These are phyloP conservation scores for Enteromius radiatus DNA, from an alignment of 2,797 vertebrate genomes.

Conservation along the genomic window DNA sequence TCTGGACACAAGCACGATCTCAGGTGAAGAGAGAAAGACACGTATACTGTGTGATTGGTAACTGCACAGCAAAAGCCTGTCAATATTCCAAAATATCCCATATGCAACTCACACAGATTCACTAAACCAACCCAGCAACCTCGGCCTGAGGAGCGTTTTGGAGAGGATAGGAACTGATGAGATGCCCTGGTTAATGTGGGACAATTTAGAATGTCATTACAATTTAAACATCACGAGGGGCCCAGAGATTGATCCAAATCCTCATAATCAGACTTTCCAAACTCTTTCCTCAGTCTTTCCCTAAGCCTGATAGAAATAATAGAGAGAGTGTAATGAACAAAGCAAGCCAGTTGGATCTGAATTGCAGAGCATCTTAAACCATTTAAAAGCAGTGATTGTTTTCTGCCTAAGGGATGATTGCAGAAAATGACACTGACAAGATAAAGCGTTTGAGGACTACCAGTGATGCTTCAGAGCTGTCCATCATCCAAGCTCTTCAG, in stretches of 20 bases:
- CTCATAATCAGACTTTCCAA: slow-evolving; percentile 35
- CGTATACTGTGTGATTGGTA: slow-evolving; percentile 34
- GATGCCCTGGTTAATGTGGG: slow-evolving; percentile 48
- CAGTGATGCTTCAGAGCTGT: slow-evolving; percentile 18
- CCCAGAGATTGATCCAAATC: slow-evolving; percentile 48
- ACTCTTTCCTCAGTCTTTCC: slow-evolving; percentile 30
- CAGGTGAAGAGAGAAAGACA: slow-evolving; percentile 46
- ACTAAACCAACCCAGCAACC: slow-evolving; percentile 17
- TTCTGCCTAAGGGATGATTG: slow-evolving; percentile 28
- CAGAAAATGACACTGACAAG: slow-evolving; percentile 30
- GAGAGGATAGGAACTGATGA: slow-evolving; percentile 39
- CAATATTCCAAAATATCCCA: slow-evolving; percentile 3
- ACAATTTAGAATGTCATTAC: slow-evolving; percentile 50
- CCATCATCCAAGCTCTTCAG: slow-evolving; percentile 29
- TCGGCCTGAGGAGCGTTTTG: slow-evolving; percentile 20
- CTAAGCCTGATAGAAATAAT: slow-evolving; percentile 34
- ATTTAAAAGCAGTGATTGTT: slow-evolving; percentile 42
- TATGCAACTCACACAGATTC: slow-evolving; percentile 7
- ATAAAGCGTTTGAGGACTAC: slow-evolving; percentile 39
- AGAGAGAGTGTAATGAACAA: slow-evolving; percentile 37
- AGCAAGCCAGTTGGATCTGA: slow-evolving; percentile 27
- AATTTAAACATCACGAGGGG: slow-evolving; percentile 36
- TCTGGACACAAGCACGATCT: slow-evolving; percentile 15
- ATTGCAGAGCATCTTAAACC: slow-evolving; percentile 47
- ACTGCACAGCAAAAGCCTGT: background rate